These are phyloP conservation scores for Leptinotarsa undecemlineata DNA, from an alignment of 1,140 invertebrate species.

Conservation along the genomic window DNA sequence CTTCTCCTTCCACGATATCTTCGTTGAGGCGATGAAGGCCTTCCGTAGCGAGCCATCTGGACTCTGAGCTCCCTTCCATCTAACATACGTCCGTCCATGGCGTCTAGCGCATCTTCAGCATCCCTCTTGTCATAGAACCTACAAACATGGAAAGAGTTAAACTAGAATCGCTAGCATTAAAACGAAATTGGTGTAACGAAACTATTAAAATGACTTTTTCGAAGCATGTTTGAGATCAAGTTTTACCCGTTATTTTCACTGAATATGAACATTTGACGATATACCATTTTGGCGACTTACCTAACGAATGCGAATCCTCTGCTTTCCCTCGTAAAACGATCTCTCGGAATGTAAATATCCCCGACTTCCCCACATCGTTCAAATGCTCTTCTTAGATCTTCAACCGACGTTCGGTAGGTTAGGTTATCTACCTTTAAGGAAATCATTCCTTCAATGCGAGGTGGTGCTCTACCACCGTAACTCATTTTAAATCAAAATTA, in stretches of 20 bases:
- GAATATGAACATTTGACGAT: too few relatives aligned
- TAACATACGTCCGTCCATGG: constrained; percentile 91
- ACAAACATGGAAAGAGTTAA: constrained; percentile 28
- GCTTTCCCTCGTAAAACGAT: constrained; percentile 91
- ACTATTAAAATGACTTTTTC: too few relatives aligned
- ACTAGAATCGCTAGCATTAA: background rate
- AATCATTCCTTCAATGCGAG: constrained; percentile 94
- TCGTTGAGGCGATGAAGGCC: constrained; percentile 81
- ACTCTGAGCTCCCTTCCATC: constrained; percentile 95
- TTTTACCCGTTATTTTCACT: too few relatives aligned
- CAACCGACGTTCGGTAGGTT: constrained; percentile 93
- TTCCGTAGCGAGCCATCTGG: constrained; percentile 94
- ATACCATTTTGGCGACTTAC: constrained; percentile 58
- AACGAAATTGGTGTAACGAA: too few relatives aligned
- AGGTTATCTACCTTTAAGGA: constrained; percentile 98
- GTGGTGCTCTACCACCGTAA: constrained; percentile 85
- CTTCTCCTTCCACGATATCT: constrained; percentile 55
- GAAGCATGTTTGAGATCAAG: too few relatives aligned
- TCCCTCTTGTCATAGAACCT: constrained; percentile 95
- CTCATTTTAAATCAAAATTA: constrained; percentile 64
- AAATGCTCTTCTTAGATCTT: constrained; percentile 91
- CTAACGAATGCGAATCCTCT: constrained; percentile 96
- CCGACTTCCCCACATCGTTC: constrained; percentile 97
- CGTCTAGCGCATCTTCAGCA: constrained; percentile 92
- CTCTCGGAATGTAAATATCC: constrained; percentile 96